Evolutionary conservation across 1,140 invertebrate species (phyloP), one percentile per base, ranked within the genome.

Genomic region (Zelostemma sp.): DNA sequence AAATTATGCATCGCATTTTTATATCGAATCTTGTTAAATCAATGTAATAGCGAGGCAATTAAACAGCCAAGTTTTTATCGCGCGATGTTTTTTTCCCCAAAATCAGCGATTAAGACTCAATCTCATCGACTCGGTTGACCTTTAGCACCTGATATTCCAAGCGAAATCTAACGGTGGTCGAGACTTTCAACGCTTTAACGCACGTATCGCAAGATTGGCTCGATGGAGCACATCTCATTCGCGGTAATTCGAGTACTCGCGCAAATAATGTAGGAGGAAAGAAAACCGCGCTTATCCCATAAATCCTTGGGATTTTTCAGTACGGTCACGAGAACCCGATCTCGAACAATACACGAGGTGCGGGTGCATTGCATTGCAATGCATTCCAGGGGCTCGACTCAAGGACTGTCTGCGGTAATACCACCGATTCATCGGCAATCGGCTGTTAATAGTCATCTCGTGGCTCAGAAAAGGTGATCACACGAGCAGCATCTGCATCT

Each of bases 381-480:
- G 64, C 68, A 74, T 74, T 74, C 68, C 72, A 74, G 47, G 72
- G 72, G 72, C 72, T 71, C 72, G 72, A 71, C 72, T 68, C 72
- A 74, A 74, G 68, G 68, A 33, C 72, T 70, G 48, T 41, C 19
- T 33, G 67, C 55, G 63, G 65, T 50, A 59, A 66, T 38, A 43
- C 64, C 28, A 41, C 28, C 58, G 43, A 65, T 54, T 54, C 57
- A 48, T 57, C 62, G 62, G 6, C 57, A 58, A 58, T 62, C 61
- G 58, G 61, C 61, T 58, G 53, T 40, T 50, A 45, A 21, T 40
- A 71, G 58, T 62, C 68, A 65, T 65, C 68, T 62, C 54, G 56
- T 12, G 40, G 51, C 18, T 25, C 4, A 25, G 16, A 40, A 25
- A 25, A 25, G 21, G 21, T 25, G 21, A 25, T 25, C 21, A 8